phyloP scores from a whole-genome alignment of 2,113 vertebrate species.

The Oxygymnocypris stewartii region DNA sequence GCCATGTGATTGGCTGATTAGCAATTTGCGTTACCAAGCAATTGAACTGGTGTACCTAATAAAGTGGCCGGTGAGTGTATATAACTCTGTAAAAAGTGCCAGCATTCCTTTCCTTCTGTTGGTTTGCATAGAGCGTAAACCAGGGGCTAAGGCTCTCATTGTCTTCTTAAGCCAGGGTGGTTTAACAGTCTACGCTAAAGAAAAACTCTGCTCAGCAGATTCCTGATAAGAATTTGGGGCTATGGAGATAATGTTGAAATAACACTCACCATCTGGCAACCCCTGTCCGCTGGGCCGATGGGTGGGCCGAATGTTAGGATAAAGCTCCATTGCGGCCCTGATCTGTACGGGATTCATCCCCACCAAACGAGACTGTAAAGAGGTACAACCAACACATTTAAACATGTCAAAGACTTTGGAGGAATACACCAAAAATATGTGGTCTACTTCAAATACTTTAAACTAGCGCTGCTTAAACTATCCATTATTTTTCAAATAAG shows the following conservation, averaged over 20 bases:
- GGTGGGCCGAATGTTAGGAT: constrained; percentile 60
- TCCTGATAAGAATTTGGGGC: constrained; percentile 49
- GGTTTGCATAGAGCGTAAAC: constrained; percentile 61
- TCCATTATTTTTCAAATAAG: neutral
- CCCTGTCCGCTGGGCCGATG: constrained; percentile 54
- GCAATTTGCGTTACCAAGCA: no score
- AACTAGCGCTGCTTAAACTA: neutral
- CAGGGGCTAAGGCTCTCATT: constrained; percentile 62
- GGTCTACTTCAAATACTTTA: neutral
- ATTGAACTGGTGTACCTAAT: no score
- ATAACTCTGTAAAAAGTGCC: neutral
- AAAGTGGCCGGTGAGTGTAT: neutral
- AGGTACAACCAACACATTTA: neutral
- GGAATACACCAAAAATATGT: neutral
- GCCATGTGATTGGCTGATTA: no score
- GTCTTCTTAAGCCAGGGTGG: constrained; percentile 62
- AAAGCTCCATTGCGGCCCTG: constrained; percentile 68
- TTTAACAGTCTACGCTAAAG: constrained; percentile 51
- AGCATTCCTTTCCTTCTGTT: constrained; percentile 64
- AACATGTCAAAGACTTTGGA: neutral
- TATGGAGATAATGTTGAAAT: constrained; percentile 31
- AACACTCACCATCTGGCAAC: constrained; percentile 63
- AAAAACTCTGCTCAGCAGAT: constrained; percentile 72
- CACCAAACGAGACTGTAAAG: constrained; percentile 66
- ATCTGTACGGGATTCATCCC: constrained; percentile 77